phyloP scores from a whole-genome alignment of 30 jellyfish, hydroid and myxozoan species.

The Catostylus mosaicus region DNA sequence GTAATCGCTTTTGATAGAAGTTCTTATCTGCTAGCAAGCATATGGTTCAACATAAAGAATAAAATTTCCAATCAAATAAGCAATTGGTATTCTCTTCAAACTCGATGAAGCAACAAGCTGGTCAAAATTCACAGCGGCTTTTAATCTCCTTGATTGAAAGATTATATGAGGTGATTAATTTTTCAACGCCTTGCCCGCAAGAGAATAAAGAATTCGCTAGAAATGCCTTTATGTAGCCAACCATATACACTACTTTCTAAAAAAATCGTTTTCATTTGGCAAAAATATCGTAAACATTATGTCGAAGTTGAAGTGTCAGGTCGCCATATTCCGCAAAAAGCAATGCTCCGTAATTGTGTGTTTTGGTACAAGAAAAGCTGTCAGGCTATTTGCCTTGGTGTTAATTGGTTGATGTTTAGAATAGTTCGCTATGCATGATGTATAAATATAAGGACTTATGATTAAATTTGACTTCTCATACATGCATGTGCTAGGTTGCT shows the following conservation, averaged over 20 bases:
- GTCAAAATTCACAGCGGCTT: background rate
- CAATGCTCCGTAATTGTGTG: background rate
- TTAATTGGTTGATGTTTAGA: too few species aligned
- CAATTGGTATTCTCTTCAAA: too few species aligned
- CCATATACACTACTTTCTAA: background rate
- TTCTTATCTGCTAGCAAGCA: too few species aligned
- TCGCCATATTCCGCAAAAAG: background rate
- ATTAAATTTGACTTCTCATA: too few species aligned
- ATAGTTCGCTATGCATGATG: too few species aligned
- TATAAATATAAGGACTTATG: too few species aligned
- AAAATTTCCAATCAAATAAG: too few species aligned
- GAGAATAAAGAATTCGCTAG: background rate
- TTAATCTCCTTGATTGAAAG: slow-evolving; percentile 21
- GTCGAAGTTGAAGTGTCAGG: background rate
- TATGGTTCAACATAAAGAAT: too few species aligned
- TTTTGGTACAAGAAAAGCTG: background rate
- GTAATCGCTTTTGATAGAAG: too few species aligned
- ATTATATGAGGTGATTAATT: slow-evolving; percentile 18
- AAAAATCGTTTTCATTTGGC: slow-evolving; percentile 3
- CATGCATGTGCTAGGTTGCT: too few species aligned
- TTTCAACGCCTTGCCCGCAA: slow-evolving; percentile 26
- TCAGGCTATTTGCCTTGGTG: too few species aligned
- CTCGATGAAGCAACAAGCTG: slow-evolving; percentile 13
- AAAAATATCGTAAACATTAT: background rate
- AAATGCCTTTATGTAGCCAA: background rate